Percentiles rank a stretch among this genome's conserved stretches.
phyloP scores from a whole-genome alignment of 1,140 invertebrate species.

The Papilio polyxenes region DNA sequence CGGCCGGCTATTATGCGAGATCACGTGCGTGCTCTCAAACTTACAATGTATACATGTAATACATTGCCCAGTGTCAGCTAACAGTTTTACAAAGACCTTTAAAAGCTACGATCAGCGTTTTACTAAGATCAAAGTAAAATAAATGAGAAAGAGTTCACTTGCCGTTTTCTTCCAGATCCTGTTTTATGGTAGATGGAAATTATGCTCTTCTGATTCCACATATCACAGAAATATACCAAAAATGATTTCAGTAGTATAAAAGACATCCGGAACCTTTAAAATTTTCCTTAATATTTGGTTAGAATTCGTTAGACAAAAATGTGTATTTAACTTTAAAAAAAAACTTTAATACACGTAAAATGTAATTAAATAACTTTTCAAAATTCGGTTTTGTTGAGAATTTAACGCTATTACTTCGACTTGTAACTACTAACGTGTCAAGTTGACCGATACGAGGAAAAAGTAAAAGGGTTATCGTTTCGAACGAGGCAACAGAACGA shows the following conservation, averaged over 20 bases:
- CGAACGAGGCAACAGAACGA: conserved; percentile 7
- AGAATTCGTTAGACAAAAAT: too few relatives aligned
- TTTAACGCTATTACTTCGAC: background rate
- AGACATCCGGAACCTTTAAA: too few relatives aligned
- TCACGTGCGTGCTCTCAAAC: conserved; percentile 29
- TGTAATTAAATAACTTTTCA: background rate
- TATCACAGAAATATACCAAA: too few relatives aligned
- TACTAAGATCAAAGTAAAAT: background rate
- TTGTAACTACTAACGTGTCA: conserved; percentile 6
- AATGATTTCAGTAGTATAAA: too few relatives aligned
- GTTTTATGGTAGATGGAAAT: too few relatives aligned
- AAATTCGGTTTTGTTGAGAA: background rate
- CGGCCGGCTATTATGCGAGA: conserved; percentile 11
- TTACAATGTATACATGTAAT: conserved; percentile 3
- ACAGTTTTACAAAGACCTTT: conserved; percentile 14
- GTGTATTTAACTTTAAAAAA: too few relatives aligned
- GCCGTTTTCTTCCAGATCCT: background rate
- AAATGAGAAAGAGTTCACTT: background rate
- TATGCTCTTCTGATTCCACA: too few relatives aligned
- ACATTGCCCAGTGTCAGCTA: conserved; percentile 6
- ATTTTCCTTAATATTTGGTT: too few relatives aligned
- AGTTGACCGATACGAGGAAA: conserved; percentile 25
- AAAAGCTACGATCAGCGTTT: background rate
- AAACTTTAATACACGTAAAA: background rate
- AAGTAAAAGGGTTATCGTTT: conserved; percentile 18